Evolutionary conservation across 2,113 vertebrate genomes (phyloP), one percentile per base, ranked within the genome.

Genomic region (Muntiacus muntjak): DNA sequence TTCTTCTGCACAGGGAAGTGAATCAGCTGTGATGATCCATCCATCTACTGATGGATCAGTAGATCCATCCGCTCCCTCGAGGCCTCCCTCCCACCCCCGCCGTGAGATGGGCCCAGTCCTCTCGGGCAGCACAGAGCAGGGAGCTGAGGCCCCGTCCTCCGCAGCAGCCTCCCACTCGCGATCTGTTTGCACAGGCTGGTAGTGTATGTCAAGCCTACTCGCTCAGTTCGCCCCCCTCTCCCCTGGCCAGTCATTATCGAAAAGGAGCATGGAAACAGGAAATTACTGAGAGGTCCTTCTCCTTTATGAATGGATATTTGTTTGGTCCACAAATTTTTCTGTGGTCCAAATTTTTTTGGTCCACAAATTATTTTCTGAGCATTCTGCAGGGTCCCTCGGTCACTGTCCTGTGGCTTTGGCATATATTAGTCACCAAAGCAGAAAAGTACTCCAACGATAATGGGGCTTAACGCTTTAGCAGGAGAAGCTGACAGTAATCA

Each of bases 51-150:
- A 40, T 40, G 40, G 40, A 4, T 40, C 40, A 40, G 40, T 21
- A 7, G 6, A 14, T 7, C 19, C 67, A 23, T 3, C 67, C n/a
- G 10, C 58, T 60, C 58, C 67, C 21, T 25, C 2, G 13, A 7
- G 36, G 21, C 11, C 2, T 21, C n/a, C n/a, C 36, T 23, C 55
- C 55, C 21, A 2, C 21, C 21, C 55, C 21, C 55, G 21, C 55
- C 19, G 1, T 3, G 5, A 15, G 52, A 16, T 16, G 15, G 55
- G 17, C 67, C n/a, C 2, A 1, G 2, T 11, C 36, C 10, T n/a
- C 71, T 13, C 0, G 11, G 36, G 7, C 36, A 3, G 13, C 36
- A 2, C 1, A 1, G n/a, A 13, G 36, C 36, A 1, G 40, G 6
- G 12, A 14, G 23, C 23, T 25, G 21, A 43, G 21, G 11, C 36